Base-by-base conservation (phyloP, 2,797 vertebrate genomes). In the Melanotaenia maccullochi region DNA sequence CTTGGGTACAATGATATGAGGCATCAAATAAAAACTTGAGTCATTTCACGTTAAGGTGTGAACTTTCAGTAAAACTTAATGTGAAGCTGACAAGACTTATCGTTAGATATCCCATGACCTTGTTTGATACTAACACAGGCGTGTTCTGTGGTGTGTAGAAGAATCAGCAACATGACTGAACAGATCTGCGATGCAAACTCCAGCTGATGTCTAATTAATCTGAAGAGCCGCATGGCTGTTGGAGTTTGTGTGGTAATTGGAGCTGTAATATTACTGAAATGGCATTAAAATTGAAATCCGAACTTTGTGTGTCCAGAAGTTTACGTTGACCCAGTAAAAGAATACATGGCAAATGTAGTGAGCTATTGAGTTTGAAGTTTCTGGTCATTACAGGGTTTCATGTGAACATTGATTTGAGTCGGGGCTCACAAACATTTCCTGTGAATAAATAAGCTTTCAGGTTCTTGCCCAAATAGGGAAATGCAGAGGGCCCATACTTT, bases 401-500 rank as follows among this genome's bases (percentile, higher is more conserved):
- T 47, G 64, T 84, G 72, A 80, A 75, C 60, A 49, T 28, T 51
- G 47, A 70, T 57, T 75, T n/a, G 65, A 64, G 58, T 49, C 22
- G 5, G 33, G 60, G 36, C 74, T 79, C 71, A 40, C 55, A 83
- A 78, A 71, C 71, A 82, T 83, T 80, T 82, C 77, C 72, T 73
- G 28, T 56, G 36, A 76, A 70, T 62, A 77, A 73, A 82, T 36
- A 33, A 80, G 68, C 51, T 60, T 58, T 65, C 66, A 32, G 49
- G 25, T 68, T 82, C n/a, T 63, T 83, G 75, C 63, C 55, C 66
- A 58, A 81, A 85, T 70, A 71, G 35, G 64, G 64, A 83, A 86
- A 76, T 59, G 68, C 68, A 73, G 71, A 76, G 55, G 71, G 25
- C 52, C 82, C 76, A 61, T 83, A 84, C 71, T 81, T 81, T 82